Evolutionary conservation across 2,888 invertebrate genomes (phyloP).

Genomic region (Diaphora mendica): DNA sequence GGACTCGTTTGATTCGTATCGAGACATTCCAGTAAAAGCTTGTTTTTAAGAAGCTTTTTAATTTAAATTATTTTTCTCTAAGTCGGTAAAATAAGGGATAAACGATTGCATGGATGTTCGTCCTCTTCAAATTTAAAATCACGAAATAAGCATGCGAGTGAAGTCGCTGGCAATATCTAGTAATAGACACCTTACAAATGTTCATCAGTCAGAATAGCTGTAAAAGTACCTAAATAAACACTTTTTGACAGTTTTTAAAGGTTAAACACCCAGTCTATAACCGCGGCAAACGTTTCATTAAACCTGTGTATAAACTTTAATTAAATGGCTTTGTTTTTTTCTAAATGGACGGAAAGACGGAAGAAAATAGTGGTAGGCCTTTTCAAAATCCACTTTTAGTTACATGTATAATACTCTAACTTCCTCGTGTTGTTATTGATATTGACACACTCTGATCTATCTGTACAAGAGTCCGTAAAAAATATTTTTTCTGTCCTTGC

Average conservation of each 20-base stretch:
- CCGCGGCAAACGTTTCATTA: constrained; percentile 20
- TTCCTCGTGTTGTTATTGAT: neutral
- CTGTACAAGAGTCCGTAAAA: neutral
- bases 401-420: no score
- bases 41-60: no score
- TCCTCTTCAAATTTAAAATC: no score
- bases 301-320: constrained; percentile 20
- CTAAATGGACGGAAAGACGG: no score
- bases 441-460: neutral
- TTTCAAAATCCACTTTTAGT: neutral
- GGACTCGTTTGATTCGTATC: no score
- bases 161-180: no score
- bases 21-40: no score
- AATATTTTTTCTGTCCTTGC: neutral
- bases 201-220: neutral
- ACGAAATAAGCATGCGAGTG: no score
- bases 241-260: constrained; percentile 5
- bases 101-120: no score
- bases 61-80: no score
- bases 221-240: neutral
- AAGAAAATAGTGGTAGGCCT: no score
- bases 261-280: constrained; percentile 19
- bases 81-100: no score
- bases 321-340: constrained; percentile 13
- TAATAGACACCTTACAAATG: neutral